Evolutionary conservation across 2,888 invertebrate genomes (phyloP).

Genomic region (Eristalis arbustorum): DNA sequence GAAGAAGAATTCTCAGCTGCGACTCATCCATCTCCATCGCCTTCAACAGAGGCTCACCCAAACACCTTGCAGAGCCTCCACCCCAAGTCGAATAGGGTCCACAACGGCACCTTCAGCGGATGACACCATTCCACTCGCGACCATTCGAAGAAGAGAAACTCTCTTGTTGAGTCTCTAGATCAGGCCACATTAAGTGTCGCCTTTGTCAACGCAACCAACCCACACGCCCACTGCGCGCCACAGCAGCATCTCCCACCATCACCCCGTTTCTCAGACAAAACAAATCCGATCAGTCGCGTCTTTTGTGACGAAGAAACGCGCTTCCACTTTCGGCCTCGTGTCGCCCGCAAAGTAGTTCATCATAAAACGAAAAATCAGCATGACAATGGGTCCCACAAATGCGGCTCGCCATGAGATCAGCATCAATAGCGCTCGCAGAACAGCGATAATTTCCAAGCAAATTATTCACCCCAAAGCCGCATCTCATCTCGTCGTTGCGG

Average conservation of each 20-base stretch:
- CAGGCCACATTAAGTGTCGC: not conserved
- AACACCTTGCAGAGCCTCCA: too few species aligned
- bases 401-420: conserved; percentile 29
- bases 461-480: not conserved
- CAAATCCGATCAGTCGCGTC: not conserved
- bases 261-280: not conserved
- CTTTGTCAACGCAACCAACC: not conserved
- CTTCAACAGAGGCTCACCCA: too few species aligned
- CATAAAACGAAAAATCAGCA: not conserved
- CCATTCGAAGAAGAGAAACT: not conserved
- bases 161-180: not conserved
- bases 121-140: too few species aligned
- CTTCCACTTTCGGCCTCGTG: not conserved
- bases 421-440: conserved; percentile 22
- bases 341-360: not conserved
- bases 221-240: not conserved
- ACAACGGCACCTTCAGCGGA: too few species aligned
- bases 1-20: too few species aligned
- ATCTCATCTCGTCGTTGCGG: not conserved
- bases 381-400: not conserved
- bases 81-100: too few species aligned
- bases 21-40: too few species aligned
- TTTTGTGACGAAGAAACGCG: not conserved
- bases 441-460: not conserved
- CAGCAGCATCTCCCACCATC: not conserved